These are phyloP conservation scores for Pimephales promelas DNA, from an alignment of 2,113 vertebrate genomes.

Conservation along the genomic window DNA sequence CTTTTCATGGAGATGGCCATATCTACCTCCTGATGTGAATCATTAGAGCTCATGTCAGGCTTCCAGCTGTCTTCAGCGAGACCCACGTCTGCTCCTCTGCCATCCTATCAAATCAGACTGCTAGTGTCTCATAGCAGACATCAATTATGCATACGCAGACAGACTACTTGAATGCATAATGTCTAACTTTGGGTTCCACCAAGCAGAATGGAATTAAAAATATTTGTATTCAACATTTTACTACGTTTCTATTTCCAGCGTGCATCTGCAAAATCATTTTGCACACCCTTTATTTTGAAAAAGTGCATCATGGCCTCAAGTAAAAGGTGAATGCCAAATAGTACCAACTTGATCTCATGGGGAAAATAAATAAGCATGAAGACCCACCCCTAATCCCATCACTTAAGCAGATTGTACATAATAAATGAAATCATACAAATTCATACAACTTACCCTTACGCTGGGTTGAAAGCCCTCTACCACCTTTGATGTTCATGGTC, in stretches of 20 bases:
- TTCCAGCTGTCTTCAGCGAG: conserved; percentile 54
- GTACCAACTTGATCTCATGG: too few relatives aligned
- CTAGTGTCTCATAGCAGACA: conserved; percentile 56
- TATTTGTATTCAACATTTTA: conserved; percentile 39
- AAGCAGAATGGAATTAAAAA: conserved; percentile 59
- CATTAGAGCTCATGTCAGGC: conserved; percentile 58
- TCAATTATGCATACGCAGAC: conserved; percentile 67
- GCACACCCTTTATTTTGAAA: not conserved
- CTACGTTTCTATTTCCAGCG: not conserved
- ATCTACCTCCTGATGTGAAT: conserved; percentile 28
- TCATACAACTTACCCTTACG: too few relatives aligned
- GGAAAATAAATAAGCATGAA: too few relatives aligned
- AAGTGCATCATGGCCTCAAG: conserved; percentile 15
- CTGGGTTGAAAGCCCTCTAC: too few relatives aligned
- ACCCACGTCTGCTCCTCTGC: conserved; percentile 50
- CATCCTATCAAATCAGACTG: conserved; percentile 52
- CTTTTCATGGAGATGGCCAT: not conserved
- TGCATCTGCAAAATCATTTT: not conserved
- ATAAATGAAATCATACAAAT: too few relatives aligned
- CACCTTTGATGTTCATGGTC: too few relatives aligned
- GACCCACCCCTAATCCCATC: too few relatives aligned
- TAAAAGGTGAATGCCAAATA: conserved; percentile 43
- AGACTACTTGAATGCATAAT: conserved; percentile 40
- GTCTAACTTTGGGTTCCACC: conserved; percentile 49
- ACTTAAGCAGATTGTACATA: too few relatives aligned